Percentiles rank a stretch among this genome's conserved stretches.
Evolutionary conservation across 2,113 vertebrate genomes (phyloP).

Genomic region (Ophthalmotilapia sp.): DNA sequence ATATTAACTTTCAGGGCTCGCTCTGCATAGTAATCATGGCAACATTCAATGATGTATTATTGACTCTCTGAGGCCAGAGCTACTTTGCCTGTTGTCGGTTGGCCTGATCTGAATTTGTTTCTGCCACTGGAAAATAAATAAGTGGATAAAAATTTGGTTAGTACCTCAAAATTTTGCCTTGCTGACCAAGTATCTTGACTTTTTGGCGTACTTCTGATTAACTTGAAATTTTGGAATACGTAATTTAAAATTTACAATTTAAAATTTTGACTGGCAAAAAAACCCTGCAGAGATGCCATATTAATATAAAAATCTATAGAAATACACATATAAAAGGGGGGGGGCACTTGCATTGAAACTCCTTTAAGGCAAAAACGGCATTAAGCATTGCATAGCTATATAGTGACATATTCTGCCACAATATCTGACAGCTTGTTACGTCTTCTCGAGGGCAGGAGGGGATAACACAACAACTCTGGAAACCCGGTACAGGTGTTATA

Average conservation of each 20-base stretch:
- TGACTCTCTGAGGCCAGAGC: not conserved
- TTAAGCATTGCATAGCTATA: not conserved
- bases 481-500: not conserved
- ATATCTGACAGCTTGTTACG: not conserved
- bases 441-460: not conserved
- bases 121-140: not conserved
- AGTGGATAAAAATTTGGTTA: not conserved
- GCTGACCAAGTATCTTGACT: not conserved
- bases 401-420: not conserved
- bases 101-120: not conserved
- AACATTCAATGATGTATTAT: not conserved
- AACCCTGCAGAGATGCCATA: not conserved
- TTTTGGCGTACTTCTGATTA: not conserved
- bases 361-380: not conserved
- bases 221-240: not conserved
- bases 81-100: not conserved
- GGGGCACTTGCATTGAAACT: not conserved
- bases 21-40: not conserved
- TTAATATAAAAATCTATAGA: not conserved
- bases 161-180: not conserved
- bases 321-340: rapidly evolving
- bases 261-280: not conserved
- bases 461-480: not conserved
- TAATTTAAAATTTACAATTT: not conserved
- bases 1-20: not conserved